Conservation (phyloP, 2,113 vertebrate genomes). For the Emberiza fucata region DNA sequence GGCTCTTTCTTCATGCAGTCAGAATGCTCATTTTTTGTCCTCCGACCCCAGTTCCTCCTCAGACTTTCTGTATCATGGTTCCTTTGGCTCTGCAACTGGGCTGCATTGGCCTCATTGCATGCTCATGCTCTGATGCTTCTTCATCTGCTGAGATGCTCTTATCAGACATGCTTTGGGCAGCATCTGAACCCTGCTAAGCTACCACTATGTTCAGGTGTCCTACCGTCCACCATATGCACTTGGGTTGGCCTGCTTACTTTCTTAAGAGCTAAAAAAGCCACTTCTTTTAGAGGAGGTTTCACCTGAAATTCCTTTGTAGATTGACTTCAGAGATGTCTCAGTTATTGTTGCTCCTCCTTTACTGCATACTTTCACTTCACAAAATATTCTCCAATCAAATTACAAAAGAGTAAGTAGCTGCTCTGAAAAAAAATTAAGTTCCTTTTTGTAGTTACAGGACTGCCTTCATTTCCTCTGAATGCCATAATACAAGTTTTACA, state of each 20-base stretch:
- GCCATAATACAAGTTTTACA: constrained; percentile 19
- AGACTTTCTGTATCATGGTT: not conserved
- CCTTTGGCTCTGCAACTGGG: not conserved
- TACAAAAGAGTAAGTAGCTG: not conserved
- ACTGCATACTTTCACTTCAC: not conserved
- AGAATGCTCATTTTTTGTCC: not conserved
- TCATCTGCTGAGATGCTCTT: not conserved
- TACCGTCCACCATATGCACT: not conserved
- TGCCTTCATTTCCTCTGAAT: constrained; percentile 50
- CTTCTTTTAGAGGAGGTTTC: not conserved
- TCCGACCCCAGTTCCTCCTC: not conserved
- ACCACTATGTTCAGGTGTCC: not conserved
- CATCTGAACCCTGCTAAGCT: not conserved
- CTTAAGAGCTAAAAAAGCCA: not conserved
- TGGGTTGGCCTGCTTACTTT: not conserved
- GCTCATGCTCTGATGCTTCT: not conserved
- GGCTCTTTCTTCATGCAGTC: not conserved
- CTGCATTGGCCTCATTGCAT: not conserved
- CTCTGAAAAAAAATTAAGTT: not conserved
- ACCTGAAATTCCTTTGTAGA: not conserved
- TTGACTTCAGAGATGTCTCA: not conserved
- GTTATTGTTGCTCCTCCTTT: not conserved
- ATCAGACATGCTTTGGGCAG: not conserved
- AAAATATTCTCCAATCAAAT: constrained; percentile 16
- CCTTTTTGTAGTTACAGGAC: not conserved